Conservation (phyloP, 2,113 vertebrate species). For the Gobius niger region DNA sequence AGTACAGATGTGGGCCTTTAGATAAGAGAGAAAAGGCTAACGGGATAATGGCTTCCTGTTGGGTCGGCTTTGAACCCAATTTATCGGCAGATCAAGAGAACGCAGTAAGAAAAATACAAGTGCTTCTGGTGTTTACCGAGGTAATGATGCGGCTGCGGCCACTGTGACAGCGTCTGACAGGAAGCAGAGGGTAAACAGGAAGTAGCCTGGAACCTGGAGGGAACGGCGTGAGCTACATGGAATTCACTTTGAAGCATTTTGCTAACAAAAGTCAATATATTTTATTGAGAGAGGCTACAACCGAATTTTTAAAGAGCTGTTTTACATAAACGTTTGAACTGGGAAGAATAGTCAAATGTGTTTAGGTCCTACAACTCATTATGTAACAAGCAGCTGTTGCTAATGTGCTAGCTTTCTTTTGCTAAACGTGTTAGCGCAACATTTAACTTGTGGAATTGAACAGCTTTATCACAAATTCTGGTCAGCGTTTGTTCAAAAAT, state of each 20-base stretch:
- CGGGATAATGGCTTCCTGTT: conserved; percentile 79
- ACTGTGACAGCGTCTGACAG: conserved; percentile 33
- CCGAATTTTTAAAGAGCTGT: neutral
- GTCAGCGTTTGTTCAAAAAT: no score
- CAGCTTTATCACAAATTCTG: no score
- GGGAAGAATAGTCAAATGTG: neutral
- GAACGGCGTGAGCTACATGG: neutral
- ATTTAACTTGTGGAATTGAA: no score
- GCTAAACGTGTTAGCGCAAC: no score
- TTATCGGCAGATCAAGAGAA: conserved; percentile 59
- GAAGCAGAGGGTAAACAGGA: conserved; percentile 72
- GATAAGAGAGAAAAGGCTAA: conserved; percentile 68
- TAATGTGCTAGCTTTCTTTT: no score
- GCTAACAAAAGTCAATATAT: neutral
- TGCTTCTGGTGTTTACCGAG: conserved; percentile 44
- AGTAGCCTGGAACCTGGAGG: conserved; percentile 47
- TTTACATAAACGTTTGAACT: neutral
- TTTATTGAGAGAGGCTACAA: conserved; percentile 1
- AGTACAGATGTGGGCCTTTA: conserved; percentile 68
- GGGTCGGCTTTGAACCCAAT: conserved; percentile 66
- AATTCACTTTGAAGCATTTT: conserved; percentile 13
- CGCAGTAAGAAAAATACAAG: conserved; percentile 53
- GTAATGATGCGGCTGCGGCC: conserved; percentile 39
- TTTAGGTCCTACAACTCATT: no score
- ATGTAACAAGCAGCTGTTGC: no score